These are phyloP conservation scores for Proteles cristata DNA, from an alignment of 2,113 vertebrate genomes.

Conservation along the genomic window DNA sequence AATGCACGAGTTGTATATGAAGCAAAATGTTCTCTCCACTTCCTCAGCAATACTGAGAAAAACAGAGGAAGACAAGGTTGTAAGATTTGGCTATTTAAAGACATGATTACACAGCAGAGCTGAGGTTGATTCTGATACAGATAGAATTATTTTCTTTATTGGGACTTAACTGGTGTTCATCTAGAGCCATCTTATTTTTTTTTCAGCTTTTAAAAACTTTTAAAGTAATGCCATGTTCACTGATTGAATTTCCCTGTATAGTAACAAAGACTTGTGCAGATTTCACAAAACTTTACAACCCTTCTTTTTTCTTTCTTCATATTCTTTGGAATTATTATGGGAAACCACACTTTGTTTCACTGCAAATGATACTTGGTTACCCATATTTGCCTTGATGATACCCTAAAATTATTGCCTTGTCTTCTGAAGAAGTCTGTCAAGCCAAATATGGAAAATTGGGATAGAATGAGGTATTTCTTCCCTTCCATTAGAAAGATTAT, in stretches of 20 bases:
- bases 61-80: background rate
- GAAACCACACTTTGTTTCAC: background rate
- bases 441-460: background rate
- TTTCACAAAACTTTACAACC: background rate
- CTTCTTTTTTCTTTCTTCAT: constrained; percentile 44
- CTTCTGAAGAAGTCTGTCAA: background rate
- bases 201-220: background rate
- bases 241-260: background rate
- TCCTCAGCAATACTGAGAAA: background rate
- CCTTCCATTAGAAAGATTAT: background rate
- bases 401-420: background rate
- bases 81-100: background rate
- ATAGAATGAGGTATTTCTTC: background rate
- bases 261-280: background rate
- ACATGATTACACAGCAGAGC: background rate
- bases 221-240: background rate
- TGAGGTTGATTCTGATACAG: background rate
- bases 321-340: background rate
- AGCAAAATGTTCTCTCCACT: background rate
- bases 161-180: background rate
- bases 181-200: constrained; percentile 12
- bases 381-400: constrained; percentile 34
- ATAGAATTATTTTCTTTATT: background rate
- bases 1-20: background rate
- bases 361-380: background rate